Evolutionary conservation across 2,797 vertebrate species (phyloP).

Genomic region (Tokudaia tokunoshimensis): DNA sequence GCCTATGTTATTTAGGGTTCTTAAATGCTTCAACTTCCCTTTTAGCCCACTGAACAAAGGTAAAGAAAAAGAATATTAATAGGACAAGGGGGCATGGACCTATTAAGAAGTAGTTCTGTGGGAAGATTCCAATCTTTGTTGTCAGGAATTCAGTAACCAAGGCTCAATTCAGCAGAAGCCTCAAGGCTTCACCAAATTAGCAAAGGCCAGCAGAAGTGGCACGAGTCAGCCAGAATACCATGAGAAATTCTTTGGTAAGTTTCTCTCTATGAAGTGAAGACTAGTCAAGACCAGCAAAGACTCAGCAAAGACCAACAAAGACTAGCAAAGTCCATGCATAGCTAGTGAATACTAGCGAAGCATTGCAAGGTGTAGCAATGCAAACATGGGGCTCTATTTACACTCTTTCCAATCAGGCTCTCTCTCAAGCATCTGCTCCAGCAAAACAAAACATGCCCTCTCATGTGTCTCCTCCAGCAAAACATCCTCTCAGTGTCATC

Average conservation of each 20-base stretch:
- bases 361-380: neutral
- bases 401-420: neutral
- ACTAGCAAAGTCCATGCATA: neutral
- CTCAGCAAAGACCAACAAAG: no score
- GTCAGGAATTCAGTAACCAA: neutral
- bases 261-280: neutral
- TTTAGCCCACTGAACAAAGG: neutral
- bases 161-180: no score
- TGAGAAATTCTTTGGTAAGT: neutral
- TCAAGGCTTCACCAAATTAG: neutral
- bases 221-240: neutral
- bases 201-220: neutral
- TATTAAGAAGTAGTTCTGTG: neutral
- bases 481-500: neutral
- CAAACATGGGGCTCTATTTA: neutral
- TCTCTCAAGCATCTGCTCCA: no score
- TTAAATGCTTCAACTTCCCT: neutral
- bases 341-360: neutral
- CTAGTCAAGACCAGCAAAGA: no score
- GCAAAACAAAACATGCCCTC: no score
- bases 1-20: no score
- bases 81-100: neutral
- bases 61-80: neutral
- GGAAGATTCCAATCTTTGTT: neutral
- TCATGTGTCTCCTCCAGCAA: neutral